Evolutionary conservation across 2,888 invertebrate genomes (phyloP).

Genomic region (Yponomeuta sedellus): DNA sequence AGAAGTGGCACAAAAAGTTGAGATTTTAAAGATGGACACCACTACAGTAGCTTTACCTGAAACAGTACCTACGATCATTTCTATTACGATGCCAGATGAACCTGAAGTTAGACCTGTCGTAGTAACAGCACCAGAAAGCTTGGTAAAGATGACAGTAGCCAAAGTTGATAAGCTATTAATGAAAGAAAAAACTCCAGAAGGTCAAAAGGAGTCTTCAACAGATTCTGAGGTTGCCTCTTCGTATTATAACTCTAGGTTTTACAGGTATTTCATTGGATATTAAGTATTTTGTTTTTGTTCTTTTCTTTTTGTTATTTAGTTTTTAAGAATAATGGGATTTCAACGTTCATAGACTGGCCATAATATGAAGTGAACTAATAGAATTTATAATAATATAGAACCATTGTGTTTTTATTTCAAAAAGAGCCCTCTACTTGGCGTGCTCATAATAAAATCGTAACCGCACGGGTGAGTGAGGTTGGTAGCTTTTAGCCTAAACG

Average conservation of each 20-base stretch:
- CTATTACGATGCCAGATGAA: slow-evolving; percentile 30
- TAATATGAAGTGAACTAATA: background rate
- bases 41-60: slow-evolving; percentile 29
- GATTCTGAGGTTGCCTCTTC: slow-evolving; percentile 66
- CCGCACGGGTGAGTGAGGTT: background rate
- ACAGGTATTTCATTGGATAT: slow-evolving; percentile 41
- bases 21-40: slow-evolving; percentile 30
- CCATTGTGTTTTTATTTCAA: background rate
- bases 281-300: slow-evolving; percentile 25
- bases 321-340: background rate
- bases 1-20: slow-evolving; percentile 26
- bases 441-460: background rate
- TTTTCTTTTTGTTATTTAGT: slow-evolving; percentile 19
- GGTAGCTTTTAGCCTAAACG: too few species aligned
- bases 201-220: slow-evolving; percentile 28
- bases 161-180: slow-evolving; percentile 24
- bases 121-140: slow-evolving; percentile 18
- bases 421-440: slow-evolving; percentile 6
- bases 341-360: background rate
- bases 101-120: slow-evolving; percentile 16
- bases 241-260: slow-evolving; percentile 55
- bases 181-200: slow-evolving; percentile 26
- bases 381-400: background rate
- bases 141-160: slow-evolving; percentile 21
- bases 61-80: slow-evolving; percentile 34